These are phyloP conservation scores for Oscheius sp. DNA, from an alignment of 2,888 invertebrate genomes.

Conservation along the genomic window DNA sequence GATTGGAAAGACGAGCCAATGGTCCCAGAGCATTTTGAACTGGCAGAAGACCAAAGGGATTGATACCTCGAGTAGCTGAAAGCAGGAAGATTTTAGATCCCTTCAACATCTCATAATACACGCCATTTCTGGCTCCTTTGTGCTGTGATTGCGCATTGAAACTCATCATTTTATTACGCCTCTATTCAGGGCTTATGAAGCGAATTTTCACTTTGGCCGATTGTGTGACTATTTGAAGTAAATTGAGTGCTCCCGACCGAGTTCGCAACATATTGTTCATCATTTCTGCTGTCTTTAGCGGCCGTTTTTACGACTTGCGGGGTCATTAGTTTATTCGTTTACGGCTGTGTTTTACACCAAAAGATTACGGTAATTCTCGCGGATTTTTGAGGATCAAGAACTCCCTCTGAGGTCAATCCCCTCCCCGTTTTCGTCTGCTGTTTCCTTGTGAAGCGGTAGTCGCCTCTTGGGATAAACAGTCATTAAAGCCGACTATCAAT, in stretches of 20 bases:
- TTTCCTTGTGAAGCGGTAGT: background rate
- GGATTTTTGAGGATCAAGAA: too few relatives aligned
- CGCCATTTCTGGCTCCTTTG: constrained; percentile 2
- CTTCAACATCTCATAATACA: background rate
- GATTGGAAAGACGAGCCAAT: constrained; percentile 42
- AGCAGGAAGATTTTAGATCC: background rate
- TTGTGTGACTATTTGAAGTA: background rate
- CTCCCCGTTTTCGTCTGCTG: background rate
- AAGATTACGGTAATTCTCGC: constrained; percentile 21
- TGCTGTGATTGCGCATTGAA: constrained; percentile 34
- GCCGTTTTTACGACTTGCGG: background rate
- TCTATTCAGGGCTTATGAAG: constrained; percentile 17
- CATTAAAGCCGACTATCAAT: constrained; percentile 8
- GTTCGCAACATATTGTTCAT: constrained; percentile 23
- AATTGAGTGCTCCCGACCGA: background rate
- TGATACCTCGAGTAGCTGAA: constrained; percentile 28
- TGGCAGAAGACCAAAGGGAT: constrained; percentile 45
- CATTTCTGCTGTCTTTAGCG: constrained; percentile 11
- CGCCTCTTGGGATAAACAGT: background rate
- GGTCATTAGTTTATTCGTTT: constrained; percentile 21
- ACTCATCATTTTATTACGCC: constrained; percentile 35
- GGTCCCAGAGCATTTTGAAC: constrained; percentile 30
- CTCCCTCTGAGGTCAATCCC: too few relatives aligned
- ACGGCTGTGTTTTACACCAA: constrained; percentile 14
- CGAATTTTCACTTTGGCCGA: background rate